These are phyloP conservation scores for Trichoplusia ni DNA, from an alignment of 1,140 invertebrate genomes.

Conservation along the genomic window DNA sequence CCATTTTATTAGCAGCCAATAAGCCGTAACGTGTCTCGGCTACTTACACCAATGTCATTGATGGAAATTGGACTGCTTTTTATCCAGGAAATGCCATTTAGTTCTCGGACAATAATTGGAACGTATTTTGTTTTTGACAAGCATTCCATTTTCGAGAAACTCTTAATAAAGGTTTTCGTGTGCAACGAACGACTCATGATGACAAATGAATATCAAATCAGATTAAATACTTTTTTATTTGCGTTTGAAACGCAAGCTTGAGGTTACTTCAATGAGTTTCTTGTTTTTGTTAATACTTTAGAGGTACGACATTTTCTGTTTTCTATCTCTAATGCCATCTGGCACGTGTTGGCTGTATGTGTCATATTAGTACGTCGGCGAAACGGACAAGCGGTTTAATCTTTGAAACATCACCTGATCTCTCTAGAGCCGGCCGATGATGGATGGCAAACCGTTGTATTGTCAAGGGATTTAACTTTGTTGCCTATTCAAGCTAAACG, in stretches of 20 bases:
- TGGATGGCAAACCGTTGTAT: slow-evolving; percentile 18
- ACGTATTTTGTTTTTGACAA: neutral
- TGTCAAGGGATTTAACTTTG: slow-evolving; percentile 31
- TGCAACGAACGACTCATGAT: too few relatives aligned
- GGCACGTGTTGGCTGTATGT: neutral
- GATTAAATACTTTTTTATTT: too few relatives aligned
- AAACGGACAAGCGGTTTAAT: slow-evolving; percentile 19
- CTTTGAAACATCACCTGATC: slow-evolving; percentile 23
- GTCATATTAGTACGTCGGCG: neutral
- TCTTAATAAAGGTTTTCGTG: neutral
- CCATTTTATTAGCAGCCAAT: slow-evolving; percentile 51
- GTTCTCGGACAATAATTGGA: neutral
- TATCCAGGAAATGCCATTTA: neutral
- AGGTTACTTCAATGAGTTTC: too few relatives aligned
- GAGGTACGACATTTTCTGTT: too few relatives aligned
- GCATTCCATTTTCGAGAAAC: neutral
- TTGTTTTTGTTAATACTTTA: too few relatives aligned
- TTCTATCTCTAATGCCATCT: neutral
- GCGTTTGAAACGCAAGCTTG: too few relatives aligned
- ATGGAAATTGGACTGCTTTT: slow-evolving; percentile 11
- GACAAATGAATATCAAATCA: too few relatives aligned
- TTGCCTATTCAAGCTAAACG: neutral
- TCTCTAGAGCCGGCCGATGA: slow-evolving; percentile 18
- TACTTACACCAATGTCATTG: slow-evolving; percentile 2
- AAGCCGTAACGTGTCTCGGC: slow-evolving; percentile 24